Percentiles rank a stretch among this genome's conserved stretches.
Conservation (phyloP, 2,888 invertebrate genomes). For the Fabriciana adippe region DNA sequence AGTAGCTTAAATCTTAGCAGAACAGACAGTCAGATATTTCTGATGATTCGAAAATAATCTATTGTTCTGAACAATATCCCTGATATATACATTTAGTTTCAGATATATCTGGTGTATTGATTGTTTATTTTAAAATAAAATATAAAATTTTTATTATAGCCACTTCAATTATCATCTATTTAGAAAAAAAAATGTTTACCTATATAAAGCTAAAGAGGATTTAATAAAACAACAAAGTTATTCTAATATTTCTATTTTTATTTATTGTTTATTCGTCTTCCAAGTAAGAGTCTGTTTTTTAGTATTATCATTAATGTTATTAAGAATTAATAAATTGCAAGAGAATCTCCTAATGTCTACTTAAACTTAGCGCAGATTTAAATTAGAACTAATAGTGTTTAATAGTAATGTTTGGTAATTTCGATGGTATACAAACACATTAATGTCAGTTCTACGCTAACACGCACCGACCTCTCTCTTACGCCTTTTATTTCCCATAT, state of each 20-base stretch:
- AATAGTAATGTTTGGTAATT: conserved; percentile 42
- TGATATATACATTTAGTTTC: too few species aligned
- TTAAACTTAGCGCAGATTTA: conserved; percentile 68
- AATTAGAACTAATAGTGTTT: conserved; percentile 56
- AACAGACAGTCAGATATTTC: too few species aligned
- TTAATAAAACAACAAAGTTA: conserved; percentile 61
- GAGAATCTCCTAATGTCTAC: conserved; percentile 75
- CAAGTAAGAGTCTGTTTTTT: conserved; percentile 74
- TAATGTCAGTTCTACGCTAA: conserved; percentile 21
- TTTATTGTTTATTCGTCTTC: conserved; percentile 79
- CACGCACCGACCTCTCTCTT: neutral
- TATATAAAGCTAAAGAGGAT: conserved; percentile 1
- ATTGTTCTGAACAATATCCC: too few species aligned
- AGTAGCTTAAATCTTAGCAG: too few species aligned
- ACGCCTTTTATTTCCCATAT: too few species aligned
- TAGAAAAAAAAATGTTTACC: neutral
- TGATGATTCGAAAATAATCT: too few species aligned
- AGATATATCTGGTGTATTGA: too few species aligned
- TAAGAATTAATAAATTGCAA: conserved; percentile 73
- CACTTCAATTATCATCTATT: too few species aligned
- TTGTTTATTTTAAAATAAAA: too few species aligned
- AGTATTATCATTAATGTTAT: conserved; percentile 62
- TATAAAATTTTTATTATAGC: too few species aligned
- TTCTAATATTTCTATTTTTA: conserved; percentile 78
- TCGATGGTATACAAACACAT: conserved; percentile 40